Percentiles rank a stretch among this genome's conserved stretches.
These are phyloP conservation scores for Bursaphelenchus mucronatus DNA, from an alignment of 1,140 invertebrate genomes.

Conservation along the genomic window DNA sequence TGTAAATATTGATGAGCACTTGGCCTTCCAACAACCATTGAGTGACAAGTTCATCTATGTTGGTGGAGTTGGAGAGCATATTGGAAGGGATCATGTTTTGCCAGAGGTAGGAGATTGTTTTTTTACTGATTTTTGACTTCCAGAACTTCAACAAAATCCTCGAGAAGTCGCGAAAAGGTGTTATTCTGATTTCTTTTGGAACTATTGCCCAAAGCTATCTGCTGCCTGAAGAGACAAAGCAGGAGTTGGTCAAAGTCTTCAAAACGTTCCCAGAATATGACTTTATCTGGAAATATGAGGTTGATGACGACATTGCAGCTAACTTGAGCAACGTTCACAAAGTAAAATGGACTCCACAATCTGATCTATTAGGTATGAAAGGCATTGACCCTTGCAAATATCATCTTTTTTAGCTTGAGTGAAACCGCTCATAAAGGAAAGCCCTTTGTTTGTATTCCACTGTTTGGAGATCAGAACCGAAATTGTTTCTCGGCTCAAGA, in stretches of 20 bases:
- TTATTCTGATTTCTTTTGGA: conserved; percentile 12
- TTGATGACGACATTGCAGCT: conserved; percentile 13
- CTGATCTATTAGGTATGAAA: conserved; percentile 14
- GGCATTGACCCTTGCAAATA: no score
- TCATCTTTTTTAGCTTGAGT: neutral
- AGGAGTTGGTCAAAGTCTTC: conserved; percentile 19
- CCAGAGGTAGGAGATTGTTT: neutral
- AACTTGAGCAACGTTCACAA: conserved; percentile 8
- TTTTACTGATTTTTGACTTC: no score
- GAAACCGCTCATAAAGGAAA: conserved; percentile 3
- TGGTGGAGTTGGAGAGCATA: conserved; percentile 8
- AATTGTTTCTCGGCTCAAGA: neutral
- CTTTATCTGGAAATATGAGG: conserved; percentile 31
- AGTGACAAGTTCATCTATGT: conserved; percentile 5
- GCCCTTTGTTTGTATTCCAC: neutral
- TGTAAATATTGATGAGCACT: neutral
- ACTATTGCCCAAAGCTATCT: neutral
- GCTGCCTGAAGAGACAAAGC: conserved; percentile 8
- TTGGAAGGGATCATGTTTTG: conserved; percentile 4
- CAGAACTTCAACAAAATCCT: no score
- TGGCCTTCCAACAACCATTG: neutral
- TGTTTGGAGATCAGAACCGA: conserved; percentile 18
- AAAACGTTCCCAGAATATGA: conserved; percentile 19
- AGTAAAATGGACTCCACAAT: conserved; percentile 20
- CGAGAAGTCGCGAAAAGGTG: neutral